A percentile compares a stretch with the other conserved stretches of the same genome.
Conservation (phyloP, 2,888 invertebrate species). For the Lampropteryx suffumata region DNA sequence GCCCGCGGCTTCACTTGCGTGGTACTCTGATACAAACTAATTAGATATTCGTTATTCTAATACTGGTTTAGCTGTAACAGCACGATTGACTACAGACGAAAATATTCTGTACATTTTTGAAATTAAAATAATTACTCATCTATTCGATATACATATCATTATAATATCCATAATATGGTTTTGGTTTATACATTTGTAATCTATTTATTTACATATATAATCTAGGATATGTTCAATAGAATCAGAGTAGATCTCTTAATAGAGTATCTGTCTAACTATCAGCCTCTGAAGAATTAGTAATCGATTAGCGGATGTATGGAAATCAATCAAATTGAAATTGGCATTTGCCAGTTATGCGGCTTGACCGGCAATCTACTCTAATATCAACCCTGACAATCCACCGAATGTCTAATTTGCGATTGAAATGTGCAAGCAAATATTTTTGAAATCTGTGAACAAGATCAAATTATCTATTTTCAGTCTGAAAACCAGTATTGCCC, state of each 20-base stretch:
- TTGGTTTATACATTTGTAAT: too few species aligned
- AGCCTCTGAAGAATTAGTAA: slow-evolving; percentile 14
- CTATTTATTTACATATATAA: not conserved
- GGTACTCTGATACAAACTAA: too few species aligned
- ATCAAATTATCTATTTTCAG: too few species aligned
- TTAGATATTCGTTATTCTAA: too few species aligned
- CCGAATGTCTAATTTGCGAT: slow-evolving; percentile 17
- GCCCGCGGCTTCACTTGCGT: not conserved
- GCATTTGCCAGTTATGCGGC: slow-evolving; percentile 8
- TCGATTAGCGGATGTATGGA: slow-evolving; percentile 20
- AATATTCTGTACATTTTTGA: too few species aligned
- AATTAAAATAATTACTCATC: too few species aligned
- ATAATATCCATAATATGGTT: too few species aligned
- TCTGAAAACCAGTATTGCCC: too few species aligned
- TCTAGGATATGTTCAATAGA: not conserved
- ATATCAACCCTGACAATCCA: slow-evolving; percentile 4
- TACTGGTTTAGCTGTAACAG: too few species aligned
- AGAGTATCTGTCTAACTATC: slow-evolving; percentile 6
- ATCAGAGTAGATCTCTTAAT: not conserved
- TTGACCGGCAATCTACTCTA: slow-evolving; percentile 11
- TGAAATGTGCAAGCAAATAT: slow-evolving; percentile 9
- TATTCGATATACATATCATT: too few species aligned
- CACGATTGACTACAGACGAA: too few species aligned
- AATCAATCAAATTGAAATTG: slow-evolving; percentile 25
- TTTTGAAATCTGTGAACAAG: not conserved